Conservation (phyloP, 1,140 invertebrate genomes). For the Amyelois transitella region DNA sequence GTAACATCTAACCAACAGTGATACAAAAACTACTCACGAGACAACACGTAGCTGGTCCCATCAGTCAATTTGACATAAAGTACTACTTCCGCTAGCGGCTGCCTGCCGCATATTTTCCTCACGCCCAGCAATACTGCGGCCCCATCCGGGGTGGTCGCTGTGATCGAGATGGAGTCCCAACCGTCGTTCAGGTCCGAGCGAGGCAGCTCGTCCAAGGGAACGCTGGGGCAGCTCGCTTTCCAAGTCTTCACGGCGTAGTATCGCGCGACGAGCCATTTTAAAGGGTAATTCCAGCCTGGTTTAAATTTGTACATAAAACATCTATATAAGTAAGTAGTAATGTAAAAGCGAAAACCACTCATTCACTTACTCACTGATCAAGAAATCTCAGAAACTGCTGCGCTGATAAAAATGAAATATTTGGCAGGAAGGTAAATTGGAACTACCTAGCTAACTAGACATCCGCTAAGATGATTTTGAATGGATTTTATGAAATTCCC, state of each 20-base stretch:
- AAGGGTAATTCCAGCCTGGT: conserved; percentile 63
- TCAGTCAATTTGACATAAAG: conserved; percentile 66
- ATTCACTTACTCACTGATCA: no score
- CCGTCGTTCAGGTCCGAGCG: conserved; percentile 28
- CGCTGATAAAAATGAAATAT: no score
- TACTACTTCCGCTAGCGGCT: conserved; percentile 55
- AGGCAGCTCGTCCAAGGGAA: conserved; percentile 24
- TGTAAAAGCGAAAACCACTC: no score
- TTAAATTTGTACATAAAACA: not conserved
- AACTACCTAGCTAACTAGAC: no score
- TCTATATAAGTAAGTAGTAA: no score
- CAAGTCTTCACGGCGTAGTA: conserved; percentile 50
- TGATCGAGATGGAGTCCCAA: conserved; percentile 51
- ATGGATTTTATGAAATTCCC: no score
- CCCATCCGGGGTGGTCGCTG: conserved; percentile 60
- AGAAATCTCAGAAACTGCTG: no score
- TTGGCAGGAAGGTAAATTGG: no score
- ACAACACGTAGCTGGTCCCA: conserved; percentile 67
- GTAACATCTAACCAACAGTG: not conserved
- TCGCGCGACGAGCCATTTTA: conserved; percentile 50
- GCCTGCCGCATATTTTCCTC: conserved; percentile 37
- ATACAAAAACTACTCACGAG: conserved; percentile 53
- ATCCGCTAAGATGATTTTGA: no score
- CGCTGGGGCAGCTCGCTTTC: conserved; percentile 26
- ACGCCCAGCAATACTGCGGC: conserved; percentile 60